Conservation (phyloP, 2,888 invertebrate genomes). For the Tethea ocularis region DNA sequence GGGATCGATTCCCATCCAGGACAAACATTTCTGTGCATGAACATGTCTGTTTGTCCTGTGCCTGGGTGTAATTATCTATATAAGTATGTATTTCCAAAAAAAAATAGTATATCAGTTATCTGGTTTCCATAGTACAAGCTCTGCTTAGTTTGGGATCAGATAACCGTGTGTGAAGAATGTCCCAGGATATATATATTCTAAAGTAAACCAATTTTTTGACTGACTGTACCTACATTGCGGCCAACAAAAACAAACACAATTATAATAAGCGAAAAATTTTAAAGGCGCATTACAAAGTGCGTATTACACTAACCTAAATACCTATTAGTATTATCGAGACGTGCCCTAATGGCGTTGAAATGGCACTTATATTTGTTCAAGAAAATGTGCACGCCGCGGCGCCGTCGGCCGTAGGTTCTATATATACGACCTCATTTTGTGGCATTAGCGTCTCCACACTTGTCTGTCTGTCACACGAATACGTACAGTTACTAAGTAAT, state of each 20-base stretch:
- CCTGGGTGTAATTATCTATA: no score
- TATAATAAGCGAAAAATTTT: conserved; percentile 16
- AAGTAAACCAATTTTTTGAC: no score
- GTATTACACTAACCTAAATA: conserved; percentile 39
- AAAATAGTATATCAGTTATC: no score
- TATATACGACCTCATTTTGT: conserved; percentile 66
- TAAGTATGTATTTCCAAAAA: no score
- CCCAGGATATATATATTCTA: no score
- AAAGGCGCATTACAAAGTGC: conserved; percentile 29
- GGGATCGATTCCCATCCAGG: no score
- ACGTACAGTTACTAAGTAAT: conserved; percentile 50
- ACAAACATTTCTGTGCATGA: no score
- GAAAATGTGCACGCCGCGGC: conserved; percentile 50
- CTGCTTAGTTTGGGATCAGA: no score
- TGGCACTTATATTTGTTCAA: conserved; percentile 53
- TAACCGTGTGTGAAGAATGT: no score
- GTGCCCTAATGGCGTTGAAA: conserved; percentile 43
- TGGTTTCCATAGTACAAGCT: no score
- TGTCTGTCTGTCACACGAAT: conserved; percentile 49
- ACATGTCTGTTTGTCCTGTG: no score
- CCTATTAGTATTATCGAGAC: conserved; percentile 20
- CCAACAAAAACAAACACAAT: conserved; percentile 34
- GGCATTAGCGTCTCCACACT: conserved; percentile 60
- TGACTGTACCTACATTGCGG: conserved; percentile 28
- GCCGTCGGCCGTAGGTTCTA: conserved; percentile 53